Base-by-base conservation (phyloP, 2,888 invertebrate species). In the Heteromyza rotundicornis region DNA sequence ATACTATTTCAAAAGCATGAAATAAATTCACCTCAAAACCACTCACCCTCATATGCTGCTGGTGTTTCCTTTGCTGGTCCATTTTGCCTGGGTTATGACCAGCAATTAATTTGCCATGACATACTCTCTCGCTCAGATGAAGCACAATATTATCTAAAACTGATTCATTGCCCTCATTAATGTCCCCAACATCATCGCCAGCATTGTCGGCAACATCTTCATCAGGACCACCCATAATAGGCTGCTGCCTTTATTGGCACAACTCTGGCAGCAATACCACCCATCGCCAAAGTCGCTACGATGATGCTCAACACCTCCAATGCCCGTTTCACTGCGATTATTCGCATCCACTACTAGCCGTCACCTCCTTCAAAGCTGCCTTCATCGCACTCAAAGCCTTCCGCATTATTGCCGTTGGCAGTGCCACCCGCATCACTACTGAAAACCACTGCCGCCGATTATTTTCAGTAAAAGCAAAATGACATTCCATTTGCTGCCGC, bases 31-130 rank as follows among this genome's bases (percentile, higher is more conserved):
- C n/a, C n/a, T n/a, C n/a, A n/a, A n/a, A n/a, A n/a, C n/a, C n/a
- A n/a, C n/a, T n/a, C n/a, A n/a, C n/a, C n/a, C 75, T 75, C 61
- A 76, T 75, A 74, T 40, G 70, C 73, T 64, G 75, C 74, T 12
- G 51, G n/a, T n/a, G n/a, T n/a, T n/a, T n/a, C n/a, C n/a, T n/a
- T n/a, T 65, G 59, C 35, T 50, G 67, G n/a, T n/a, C n/a, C n/a
- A n/a, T n/a, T n/a, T n/a, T n/a, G n/a, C n/a, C n/a, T n/a, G 49
- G 63, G 35, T 74, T 74, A 17, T 67, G 61, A 24, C 66, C 67
- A 24, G 63, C 68, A 35, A 66, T 64, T 22, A 67, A 35, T 63
- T 69, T 66, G 32, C 67, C 69, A 50, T 55, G 64, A 62, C 70
- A 59, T 8, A 67, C 54, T 62, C 73, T 78, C 27, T 73, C 75